Percentiles rank a stretch among this genome's conserved stretches.
phyloP scores from a whole-genome alignment of 2,797 vertebrate species.

The Platyrinchus mystaceus region DNA sequence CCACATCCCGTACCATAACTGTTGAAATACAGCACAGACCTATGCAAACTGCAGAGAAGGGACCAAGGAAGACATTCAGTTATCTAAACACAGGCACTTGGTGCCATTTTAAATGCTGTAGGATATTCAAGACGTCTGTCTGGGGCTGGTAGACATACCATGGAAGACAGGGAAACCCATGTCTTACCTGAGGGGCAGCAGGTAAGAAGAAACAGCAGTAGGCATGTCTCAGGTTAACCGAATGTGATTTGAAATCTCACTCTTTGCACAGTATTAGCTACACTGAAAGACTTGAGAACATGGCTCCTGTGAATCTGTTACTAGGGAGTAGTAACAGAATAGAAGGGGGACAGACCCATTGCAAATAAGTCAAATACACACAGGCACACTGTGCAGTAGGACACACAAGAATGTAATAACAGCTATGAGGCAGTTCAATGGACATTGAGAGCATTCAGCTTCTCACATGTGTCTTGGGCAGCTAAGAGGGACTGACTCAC shows the following conservation, averaged over 20 bases:
- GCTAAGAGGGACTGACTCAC: background rate
- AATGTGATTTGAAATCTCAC: background rate
- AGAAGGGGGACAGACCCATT: background rate
- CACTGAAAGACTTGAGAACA: background rate
- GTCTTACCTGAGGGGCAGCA: background rate
- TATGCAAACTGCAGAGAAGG: background rate
- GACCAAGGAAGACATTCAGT: background rate
- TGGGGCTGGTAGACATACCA: background rate
- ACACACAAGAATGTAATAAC: accelerated
- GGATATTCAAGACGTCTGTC: background rate
- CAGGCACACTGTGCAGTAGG: background rate
- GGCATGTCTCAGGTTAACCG: background rate
- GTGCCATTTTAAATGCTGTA: background rate
- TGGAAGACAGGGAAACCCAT: background rate
- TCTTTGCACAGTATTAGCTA: background rate
- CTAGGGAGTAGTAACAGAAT: too few relatives aligned
- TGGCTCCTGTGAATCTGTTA: background rate
- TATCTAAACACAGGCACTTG: background rate
- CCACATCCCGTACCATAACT: background rate
- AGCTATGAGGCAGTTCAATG: background rate
- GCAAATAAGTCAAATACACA: background rate
- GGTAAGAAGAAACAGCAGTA: background rate
- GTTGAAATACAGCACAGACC: background rate
- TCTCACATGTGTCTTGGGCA: background rate
- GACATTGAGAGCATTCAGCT: background rate